Conservation (phyloP, 2,797 vertebrate species). For the Alauda arvensis region DNA sequence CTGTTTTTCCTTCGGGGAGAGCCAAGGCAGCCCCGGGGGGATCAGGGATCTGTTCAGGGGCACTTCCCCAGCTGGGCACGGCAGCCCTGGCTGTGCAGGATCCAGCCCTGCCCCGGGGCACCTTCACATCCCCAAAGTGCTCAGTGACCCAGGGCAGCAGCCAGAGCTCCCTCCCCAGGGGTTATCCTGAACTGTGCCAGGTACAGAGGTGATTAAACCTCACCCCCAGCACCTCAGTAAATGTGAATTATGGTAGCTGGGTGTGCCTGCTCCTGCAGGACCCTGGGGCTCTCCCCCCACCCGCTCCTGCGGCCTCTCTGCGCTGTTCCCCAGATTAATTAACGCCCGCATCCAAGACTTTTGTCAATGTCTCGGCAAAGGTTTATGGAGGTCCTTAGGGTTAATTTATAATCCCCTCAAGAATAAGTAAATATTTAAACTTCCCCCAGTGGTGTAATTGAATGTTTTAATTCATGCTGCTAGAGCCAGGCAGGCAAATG, state of each 20-base stretch:
- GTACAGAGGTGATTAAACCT: no score
- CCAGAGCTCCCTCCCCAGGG: not conserved
- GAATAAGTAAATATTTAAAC: constrained; percentile 53
- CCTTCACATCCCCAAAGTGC: not conserved
- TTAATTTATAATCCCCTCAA: constrained; percentile 47
- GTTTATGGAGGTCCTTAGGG: constrained; percentile 25
- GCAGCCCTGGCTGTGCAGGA: not conserved
- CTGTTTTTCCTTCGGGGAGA: not conserved
- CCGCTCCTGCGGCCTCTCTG: fast-evolving
- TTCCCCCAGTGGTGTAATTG: constrained; percentile 20
- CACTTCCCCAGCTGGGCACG: not conserved
- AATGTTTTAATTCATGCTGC: constrained; percentile 25
- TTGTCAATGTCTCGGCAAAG: not conserved
- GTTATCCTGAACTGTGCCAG: not conserved
- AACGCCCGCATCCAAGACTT: not conserved
- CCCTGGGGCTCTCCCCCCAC: not conserved
- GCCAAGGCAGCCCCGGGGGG: not conserved
- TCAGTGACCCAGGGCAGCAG: not conserved
- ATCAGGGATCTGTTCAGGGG: no score
- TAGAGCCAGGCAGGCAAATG: not conserved
- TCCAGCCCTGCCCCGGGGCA: not conserved
- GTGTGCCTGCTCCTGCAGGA: not conserved
- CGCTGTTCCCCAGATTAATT: constrained; percentile 6
- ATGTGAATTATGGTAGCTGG: not conserved
- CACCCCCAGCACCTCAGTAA: not conserved